These are phyloP conservation scores for Exocentrus adspersus DNA, from an alignment of 2,888 invertebrate species.

Conservation along the genomic window DNA sequence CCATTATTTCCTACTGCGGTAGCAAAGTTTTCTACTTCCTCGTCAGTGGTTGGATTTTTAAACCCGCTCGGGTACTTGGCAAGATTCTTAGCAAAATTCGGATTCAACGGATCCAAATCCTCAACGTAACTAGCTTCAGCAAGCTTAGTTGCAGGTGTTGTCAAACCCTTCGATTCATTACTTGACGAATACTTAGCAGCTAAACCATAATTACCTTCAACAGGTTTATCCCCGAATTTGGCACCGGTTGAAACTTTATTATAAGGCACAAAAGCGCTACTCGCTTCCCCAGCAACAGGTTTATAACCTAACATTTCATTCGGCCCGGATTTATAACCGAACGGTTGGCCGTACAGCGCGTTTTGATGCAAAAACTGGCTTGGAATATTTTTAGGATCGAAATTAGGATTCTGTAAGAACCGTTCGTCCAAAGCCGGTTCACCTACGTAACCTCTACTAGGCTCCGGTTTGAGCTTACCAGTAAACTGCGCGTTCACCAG, in stretches of 20 bases:
- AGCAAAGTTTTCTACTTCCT: background rate
- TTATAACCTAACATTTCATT: constrained; percentile 17
- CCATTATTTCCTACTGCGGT: background rate
- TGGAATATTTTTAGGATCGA: constrained; percentile 44
- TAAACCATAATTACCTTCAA: constrained; percentile 9
- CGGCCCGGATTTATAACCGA: background rate
- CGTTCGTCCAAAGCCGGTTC: constrained; percentile 34
- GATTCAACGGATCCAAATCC: background rate
- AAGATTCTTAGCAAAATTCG: constrained; percentile 19
- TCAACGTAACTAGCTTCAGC: background rate
- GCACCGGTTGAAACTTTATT: constrained; percentile 24
- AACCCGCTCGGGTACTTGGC: background rate
- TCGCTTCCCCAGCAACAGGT: constrained; percentile 11
- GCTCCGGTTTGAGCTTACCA: constrained; percentile 24
- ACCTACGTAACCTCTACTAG: constrained; percentile 2
- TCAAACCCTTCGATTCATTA: too few relatives aligned
- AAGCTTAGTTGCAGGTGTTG: too few relatives aligned
- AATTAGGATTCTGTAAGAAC: constrained; percentile 41
- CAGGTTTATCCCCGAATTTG: constrained; percentile 23
- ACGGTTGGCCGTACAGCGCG: constrained; percentile 4
- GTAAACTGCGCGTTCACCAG: constrained; percentile 32
- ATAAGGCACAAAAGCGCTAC: constrained; percentile 39
- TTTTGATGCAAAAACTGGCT: constrained; percentile 38
- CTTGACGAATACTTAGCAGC: constrained; percentile 17
- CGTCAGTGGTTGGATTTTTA: too few relatives aligned